phyloP scores from a whole-genome alignment of 2,888 invertebrate species.

The Petrophora chlorosata region DNA sequence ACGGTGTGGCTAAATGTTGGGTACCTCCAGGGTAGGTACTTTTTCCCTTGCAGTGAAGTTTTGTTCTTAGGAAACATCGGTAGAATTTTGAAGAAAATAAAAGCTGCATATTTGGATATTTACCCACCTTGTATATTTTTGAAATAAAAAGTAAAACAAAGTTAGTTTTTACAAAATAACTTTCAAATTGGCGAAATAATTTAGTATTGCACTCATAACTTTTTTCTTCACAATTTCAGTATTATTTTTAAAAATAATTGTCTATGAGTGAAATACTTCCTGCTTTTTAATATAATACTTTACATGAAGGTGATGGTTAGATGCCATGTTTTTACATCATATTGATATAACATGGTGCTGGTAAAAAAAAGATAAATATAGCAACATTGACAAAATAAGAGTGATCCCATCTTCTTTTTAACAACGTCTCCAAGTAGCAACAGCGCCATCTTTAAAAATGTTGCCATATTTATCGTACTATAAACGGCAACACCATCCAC shows the following conservation, averaged over 20 bases:
- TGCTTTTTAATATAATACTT: slow-evolving; percentile 25
- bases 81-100: no score
- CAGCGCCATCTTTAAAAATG: neutral
- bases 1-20: no score
- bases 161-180: no score
- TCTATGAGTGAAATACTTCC: slow-evolving; percentile 38
- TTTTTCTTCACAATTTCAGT: neutral
- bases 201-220: slow-evolving; percentile 26
- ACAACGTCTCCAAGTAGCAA: neutral
- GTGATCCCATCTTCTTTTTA: no score
- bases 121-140: no score
- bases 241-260: neutral
- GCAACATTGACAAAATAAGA: no score
- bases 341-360: slow-evolving; percentile 54
- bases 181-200: slow-evolving; percentile 16
- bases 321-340: slow-evolving; percentile 34
- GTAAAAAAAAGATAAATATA: slow-evolving; percentile 46
- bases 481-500: slow-evolving; percentile 1
- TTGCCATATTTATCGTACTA: slow-evolving; percentile 15
- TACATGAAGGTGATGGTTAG: slow-evolving; percentile 42
- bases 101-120: no score
- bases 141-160: no score
- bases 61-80: no score
- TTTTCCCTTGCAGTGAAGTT: no score
- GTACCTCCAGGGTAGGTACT: no score